A percentile compares a stretch with the other conserved stretches of the same genome.
phyloP scores from a whole-genome alignment of 2,113 vertebrate species.

The Oreochromis tanganicae region DNA sequence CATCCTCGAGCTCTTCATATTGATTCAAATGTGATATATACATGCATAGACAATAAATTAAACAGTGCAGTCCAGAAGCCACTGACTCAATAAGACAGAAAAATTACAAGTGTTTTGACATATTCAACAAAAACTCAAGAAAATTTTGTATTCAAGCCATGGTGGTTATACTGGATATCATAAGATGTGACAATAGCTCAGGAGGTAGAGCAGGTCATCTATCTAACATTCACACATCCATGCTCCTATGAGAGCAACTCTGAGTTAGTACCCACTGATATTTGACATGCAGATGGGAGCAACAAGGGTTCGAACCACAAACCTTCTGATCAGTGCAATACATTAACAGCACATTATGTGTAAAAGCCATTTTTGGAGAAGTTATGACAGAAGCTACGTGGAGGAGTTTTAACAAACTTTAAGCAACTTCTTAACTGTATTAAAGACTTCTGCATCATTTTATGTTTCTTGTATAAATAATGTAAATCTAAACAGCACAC shows the following conservation, averaged over 20 bases:
- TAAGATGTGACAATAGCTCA: background rate
- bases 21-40: background rate
- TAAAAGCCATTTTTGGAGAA: background rate
- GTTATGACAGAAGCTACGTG: background rate
- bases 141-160: background rate
- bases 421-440: background rate
- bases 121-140: background rate
- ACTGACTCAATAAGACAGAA: background rate
- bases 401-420: background rate
- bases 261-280: background rate
- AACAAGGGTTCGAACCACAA: background rate
- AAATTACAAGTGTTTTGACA: background rate
- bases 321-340: background rate
- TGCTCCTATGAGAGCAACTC: background rate
- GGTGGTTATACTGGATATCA: background rate
- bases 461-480: background rate
- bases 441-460: background rate
- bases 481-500: rapidly evolving
- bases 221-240: background rate
- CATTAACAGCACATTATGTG: background rate
- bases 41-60: background rate
- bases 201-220: background rate
- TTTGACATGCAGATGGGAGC: background rate
- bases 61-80: background rate
- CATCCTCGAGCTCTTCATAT: background rate